phyloP scores from a whole-genome alignment of 2,113 vertebrate species.

The Peromyscus polionotus region DNA sequence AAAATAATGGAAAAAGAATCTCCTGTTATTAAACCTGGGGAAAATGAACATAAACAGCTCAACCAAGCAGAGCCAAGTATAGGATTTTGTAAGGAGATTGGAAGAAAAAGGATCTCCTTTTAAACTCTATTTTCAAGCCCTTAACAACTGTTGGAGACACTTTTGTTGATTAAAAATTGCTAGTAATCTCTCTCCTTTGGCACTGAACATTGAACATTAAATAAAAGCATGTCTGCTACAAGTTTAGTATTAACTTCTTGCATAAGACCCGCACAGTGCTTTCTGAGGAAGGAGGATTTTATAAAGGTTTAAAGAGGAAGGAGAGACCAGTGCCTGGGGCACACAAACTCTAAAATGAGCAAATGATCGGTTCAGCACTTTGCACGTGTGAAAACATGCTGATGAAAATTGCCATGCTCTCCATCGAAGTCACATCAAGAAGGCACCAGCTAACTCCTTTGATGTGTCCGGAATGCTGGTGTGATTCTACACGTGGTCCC shows the following conservation, averaged over 20 bases:
- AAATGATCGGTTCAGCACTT: conserved; percentile 13
- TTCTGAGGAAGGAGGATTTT: conserved; percentile 28
- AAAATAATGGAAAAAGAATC: conserved; percentile 45
- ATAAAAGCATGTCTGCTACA: conserved; percentile 6
- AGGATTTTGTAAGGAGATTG: not conserved
- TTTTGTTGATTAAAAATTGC: conserved; percentile 46
- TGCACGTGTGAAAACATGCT: conserved; percentile 28
- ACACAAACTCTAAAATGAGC: not conserved
- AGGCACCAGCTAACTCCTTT: not conserved
- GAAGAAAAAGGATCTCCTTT: conserved; percentile 18
- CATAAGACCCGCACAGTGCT: not conserved
- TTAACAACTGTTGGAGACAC: conserved; percentile 1
- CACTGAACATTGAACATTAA: conserved; percentile 55
- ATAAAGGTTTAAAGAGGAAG: not conserved
- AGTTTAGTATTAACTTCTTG: conserved; percentile 67
- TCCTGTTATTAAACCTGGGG: conserved; percentile 59
- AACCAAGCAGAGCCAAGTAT: not conserved
- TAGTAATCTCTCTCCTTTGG: not conserved
- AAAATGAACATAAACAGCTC: conserved; percentile 57
- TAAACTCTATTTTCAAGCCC: conserved; percentile 49
- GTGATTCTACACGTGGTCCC: not conserved
- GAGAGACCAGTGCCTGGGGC: not conserved
- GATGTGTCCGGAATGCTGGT: not conserved
- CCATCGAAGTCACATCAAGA: not conserved
- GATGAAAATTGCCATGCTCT: conserved; percentile 18